These are phyloP conservation scores for Leucania comma DNA, from an alignment of 2,888 invertebrate species.

Conservation along the genomic window DNA sequence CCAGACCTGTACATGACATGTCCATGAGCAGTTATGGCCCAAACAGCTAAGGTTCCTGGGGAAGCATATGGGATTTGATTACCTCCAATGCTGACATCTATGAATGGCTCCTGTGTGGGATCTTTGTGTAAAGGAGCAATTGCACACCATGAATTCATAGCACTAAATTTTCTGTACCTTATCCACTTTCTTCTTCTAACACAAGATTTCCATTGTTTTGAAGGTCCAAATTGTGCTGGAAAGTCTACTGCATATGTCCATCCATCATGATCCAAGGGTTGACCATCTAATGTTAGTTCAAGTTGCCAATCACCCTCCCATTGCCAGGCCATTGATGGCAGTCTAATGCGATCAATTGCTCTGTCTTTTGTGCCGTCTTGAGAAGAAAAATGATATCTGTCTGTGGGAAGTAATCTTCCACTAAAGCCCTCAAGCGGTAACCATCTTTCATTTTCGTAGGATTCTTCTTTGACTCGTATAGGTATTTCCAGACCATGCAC, in stretches of 20 bases:
- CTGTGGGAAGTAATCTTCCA: constrained; percentile 95
- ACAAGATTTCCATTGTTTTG: constrained; percentile 97
- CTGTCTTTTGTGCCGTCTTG: constrained; percentile 95
- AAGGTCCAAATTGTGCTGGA: constrained; percentile 94
- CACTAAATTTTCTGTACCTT: constrained; percentile 96
- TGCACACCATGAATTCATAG: constrained; percentile 98
- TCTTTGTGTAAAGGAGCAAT: constrained; percentile 97
- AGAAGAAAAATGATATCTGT: constrained; percentile 96
- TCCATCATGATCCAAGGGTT: constrained; percentile 97
- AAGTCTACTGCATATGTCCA: constrained; percentile 99
- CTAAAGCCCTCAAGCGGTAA: constrained; percentile 97
- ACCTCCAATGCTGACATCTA: constrained; percentile 97
- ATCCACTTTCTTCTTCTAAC: constrained; percentile 97
- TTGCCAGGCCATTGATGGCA: constrained; percentile 98
- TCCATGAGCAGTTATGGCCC: constrained; percentile 98
- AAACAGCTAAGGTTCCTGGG: constrained; percentile 95
- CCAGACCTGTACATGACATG: constrained; percentile 96
- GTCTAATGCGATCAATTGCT: constrained; percentile 94
- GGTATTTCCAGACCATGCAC: constrained; percentile 97
- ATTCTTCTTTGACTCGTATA: constrained; percentile 96
- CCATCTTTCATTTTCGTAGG: constrained; percentile 98
- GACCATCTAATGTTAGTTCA: constrained; percentile 95
- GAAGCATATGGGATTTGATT: constrained; percentile 95
- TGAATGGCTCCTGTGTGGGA: constrained; percentile 97
- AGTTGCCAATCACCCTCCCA: constrained; percentile 99